Evolutionary conservation across 2,113 vertebrate species (phyloP).

Genomic region (Numida meleagris): DNA sequence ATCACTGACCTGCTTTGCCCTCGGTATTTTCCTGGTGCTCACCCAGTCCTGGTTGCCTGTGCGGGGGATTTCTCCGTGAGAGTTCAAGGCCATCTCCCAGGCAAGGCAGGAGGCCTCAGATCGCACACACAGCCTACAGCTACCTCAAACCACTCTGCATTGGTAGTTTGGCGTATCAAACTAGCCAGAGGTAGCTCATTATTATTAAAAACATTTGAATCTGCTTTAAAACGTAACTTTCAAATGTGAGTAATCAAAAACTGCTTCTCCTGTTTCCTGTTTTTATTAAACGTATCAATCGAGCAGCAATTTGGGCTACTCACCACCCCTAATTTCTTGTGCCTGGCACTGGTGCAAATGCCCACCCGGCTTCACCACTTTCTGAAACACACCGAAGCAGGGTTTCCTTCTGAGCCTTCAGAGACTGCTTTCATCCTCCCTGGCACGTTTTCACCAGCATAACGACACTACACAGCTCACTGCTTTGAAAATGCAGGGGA

Average conservation of each 20-base stretch:
- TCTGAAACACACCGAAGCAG: not conserved
- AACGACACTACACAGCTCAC: not conserved
- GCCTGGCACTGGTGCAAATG: not conserved
- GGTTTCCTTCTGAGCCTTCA: not conserved
- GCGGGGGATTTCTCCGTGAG: not conserved
- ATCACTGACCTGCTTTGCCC: accelerated
- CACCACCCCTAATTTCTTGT: not conserved
- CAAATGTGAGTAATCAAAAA: not conserved
- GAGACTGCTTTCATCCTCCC: accelerated
- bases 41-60: not conserved
- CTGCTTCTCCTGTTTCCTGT: not conserved
- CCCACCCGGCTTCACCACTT: not conserved
- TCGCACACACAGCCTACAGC: accelerated
- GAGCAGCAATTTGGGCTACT: not conserved
- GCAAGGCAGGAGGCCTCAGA: not conserved
- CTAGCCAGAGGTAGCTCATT: not conserved
- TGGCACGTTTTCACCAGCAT: not conserved
- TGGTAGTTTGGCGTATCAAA: not conserved
- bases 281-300: not conserved
- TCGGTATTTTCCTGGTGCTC: not conserved
- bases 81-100: not conserved
- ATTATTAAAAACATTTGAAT: not conserved
- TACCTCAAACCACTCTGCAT: not conserved
- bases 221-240: not conserved
- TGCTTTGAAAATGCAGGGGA: not conserved